Evolutionary conservation across 2,113 vertebrate genomes (phyloP).

Genomic region (Python bivittatus): DNA sequence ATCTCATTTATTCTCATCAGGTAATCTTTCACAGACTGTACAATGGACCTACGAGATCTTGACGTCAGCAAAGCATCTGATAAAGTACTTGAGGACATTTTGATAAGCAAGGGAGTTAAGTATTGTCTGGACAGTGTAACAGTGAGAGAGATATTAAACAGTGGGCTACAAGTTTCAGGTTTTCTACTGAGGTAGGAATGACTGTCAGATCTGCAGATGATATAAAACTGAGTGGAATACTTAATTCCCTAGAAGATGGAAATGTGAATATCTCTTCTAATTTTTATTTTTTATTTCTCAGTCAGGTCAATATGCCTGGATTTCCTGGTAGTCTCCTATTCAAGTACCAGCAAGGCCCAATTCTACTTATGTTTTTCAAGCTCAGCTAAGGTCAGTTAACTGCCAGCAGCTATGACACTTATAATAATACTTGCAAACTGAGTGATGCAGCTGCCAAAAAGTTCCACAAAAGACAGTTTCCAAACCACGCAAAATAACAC

Average conservation of each 20-base stretch:
- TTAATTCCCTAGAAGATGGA: background rate
- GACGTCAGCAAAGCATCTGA: background rate
- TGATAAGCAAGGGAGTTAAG: background rate
- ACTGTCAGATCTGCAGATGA: background rate
- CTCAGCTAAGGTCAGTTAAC: background rate
- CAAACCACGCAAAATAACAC: background rate
- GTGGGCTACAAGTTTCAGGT: background rate
- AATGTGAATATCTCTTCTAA: background rate
- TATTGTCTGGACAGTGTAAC: background rate
- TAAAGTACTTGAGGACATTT: background rate
- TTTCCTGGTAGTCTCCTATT: background rate
- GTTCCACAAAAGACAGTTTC: background rate
- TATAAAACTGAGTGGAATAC: background rate
- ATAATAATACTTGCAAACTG: background rate
- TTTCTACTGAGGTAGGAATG: background rate
- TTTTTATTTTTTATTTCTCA: background rate
- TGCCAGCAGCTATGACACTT: background rate
- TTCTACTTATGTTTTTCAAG: background rate
- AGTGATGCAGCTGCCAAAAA: background rate
- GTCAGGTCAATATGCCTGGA: background rate
- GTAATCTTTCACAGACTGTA: background rate
- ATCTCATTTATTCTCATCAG: background rate
- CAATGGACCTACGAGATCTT: background rate
- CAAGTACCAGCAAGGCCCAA: background rate
- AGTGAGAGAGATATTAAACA: background rate